These are phyloP conservation scores for Tretioscincus oriximinensis DNA, from an alignment of 2,113 vertebrate genomes.

Conservation along the genomic window DNA sequence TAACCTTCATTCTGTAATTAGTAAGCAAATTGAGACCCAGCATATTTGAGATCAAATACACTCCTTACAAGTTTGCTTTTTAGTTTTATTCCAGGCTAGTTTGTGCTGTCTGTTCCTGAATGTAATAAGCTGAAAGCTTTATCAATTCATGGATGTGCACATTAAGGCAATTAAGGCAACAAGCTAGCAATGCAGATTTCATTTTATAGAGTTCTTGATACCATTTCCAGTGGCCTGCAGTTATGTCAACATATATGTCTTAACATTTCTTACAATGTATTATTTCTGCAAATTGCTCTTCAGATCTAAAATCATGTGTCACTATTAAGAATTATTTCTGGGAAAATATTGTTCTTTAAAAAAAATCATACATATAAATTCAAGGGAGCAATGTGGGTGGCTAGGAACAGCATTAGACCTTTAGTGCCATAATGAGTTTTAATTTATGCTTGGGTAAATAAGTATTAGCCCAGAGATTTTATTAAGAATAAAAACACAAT, in stretches of 20 bases:
- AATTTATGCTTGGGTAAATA: conserved; percentile 19
- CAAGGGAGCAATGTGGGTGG: conserved; percentile 10
- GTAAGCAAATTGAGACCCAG: not conserved
- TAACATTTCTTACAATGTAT: not conserved
- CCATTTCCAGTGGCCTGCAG: not conserved
- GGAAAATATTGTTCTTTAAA: conserved; percentile 12
- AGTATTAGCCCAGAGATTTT: conserved; percentile 11
- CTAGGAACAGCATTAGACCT: conserved; percentile 24
- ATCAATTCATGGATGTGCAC: conserved; percentile 31
- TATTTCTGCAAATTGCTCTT: conserved; percentile 12
- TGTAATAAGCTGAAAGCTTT: conserved; percentile 24
- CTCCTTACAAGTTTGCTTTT: conserved; percentile 25
- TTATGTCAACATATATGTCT: not conserved
- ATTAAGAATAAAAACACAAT: conserved; percentile 16
- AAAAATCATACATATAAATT: conserved; percentile 10
- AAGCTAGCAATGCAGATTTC: not conserved
- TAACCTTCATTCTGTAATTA: not conserved
- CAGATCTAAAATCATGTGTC: not conserved
- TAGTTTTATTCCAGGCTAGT: conserved; percentile 19
- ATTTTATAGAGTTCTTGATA: conserved; percentile 22
- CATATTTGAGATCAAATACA: not conserved
- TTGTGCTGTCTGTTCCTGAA: conserved; percentile 39
- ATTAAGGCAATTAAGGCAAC: conserved; percentile 27
- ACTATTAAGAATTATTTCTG: conserved; percentile 15
- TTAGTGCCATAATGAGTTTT: conserved; percentile 28